Base-by-base conservation (phyloP, 2,888 invertebrate genomes). In the Hydriomena furcata region DNA sequence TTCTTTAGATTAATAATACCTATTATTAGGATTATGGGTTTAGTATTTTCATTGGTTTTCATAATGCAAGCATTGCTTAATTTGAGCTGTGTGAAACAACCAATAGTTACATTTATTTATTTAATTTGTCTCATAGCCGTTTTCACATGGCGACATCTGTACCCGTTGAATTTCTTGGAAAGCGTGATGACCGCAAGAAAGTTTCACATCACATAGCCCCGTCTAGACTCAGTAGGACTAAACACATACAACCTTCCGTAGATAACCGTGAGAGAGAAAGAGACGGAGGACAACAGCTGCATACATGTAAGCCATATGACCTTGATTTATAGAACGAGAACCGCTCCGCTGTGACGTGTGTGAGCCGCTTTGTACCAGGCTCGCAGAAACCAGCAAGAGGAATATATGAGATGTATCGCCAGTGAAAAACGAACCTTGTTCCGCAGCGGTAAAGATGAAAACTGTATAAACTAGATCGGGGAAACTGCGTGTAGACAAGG, bases 241-340 rank as follows among this genome's bases (percentile, higher is more conserved):
- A 51, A 28, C 58, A 61, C 55, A 64, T 69, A 73, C 59, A 62
- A 56, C 63, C 61, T 60, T 57, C 74, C 71, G 71, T 66, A 49
- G 49, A 58, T 68, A 46, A 58, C 52, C 58, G 52, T 35, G 73
- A 62, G 72, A 48, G 75, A 49, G 44, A 80, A 67, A 68, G 83
- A 72, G 78, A 79, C 52, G 49, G 60, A 55, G 53, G 49, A 62
- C 38, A 32, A 54, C 67, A 72, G 71, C 69, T 76, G 75, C 73
- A 78, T 79, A 76, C 72, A 76, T 80, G 79, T 77, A 73, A 72
- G 76, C 69, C 73, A 72, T 68, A 68, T 78, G 84, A 82, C 85
- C 87, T 86, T 87, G 83, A 85, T 86, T 72, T 78, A 73, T 79
- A 78, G 79, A 79, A 79, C 74, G 75, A 76, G 75, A 79, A 73